phyloP scores from a whole-genome alignment of 2,797 vertebrate genomes.

The Hemitrygon akajei region DNA sequence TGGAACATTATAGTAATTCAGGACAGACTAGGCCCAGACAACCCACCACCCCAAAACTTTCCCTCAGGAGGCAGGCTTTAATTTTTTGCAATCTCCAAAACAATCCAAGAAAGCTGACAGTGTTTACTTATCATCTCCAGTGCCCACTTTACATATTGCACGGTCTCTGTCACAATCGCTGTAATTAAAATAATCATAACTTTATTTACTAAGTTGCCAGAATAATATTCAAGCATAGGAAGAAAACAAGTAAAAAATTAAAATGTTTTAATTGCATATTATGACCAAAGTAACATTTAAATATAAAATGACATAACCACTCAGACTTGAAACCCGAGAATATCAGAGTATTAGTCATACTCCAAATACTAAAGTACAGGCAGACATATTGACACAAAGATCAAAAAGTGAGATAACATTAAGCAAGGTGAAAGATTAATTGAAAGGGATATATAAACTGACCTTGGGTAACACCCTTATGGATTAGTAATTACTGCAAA shows the following conservation, averaged over 20 bases:
- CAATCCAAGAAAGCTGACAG: background rate
- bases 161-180: background rate
- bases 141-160: background rate
- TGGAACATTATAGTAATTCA: background rate
- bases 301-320: conserved; percentile 28
- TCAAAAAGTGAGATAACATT: background rate
- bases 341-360: conserved; percentile 6
- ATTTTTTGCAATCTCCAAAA: background rate
- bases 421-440: background rate
- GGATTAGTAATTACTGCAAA: background rate
- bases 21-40: background rate
- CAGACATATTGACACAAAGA: conserved; percentile 1
- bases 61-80: too few relatives aligned
- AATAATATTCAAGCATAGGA: background rate
- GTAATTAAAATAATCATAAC: background rate
- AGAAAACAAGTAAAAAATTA: background rate
- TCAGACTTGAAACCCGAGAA: conserved; percentile 6
- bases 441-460: background rate
- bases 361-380: conserved; percentile 24
- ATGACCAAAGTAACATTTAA: conserved; percentile 29
- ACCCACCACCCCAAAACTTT: background rate
- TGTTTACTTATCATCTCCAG: background rate
- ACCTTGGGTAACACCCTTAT: background rate
- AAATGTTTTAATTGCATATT: conserved; percentile 22
- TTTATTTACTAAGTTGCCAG: background rate